Evolutionary conservation across 2,113 vertebrate genomes (phyloP).

Genomic region (Cyprinus carpio): DNA sequence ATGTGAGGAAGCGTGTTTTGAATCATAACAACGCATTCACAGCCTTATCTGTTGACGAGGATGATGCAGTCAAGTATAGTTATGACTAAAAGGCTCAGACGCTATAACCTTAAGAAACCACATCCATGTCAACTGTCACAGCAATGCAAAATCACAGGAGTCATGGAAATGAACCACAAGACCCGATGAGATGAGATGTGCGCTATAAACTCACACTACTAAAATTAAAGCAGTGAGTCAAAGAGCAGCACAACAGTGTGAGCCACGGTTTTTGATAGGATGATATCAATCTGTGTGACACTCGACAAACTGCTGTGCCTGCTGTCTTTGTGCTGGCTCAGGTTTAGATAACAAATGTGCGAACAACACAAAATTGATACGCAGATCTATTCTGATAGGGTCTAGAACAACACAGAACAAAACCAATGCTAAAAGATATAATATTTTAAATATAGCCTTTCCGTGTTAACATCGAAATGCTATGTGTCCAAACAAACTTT

Average conservation of each 20-base stretch:
- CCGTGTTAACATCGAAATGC: not conserved
- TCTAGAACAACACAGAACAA: not conserved
- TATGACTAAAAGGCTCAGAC: conserved; percentile 8
- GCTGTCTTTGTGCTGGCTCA: not conserved
- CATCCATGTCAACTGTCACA: not conserved
- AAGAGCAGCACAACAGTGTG: not conserved
- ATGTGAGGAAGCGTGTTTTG: not conserved
- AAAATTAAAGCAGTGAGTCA: not conserved
- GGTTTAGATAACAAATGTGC: not conserved
- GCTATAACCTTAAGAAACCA: conserved; percentile 5
- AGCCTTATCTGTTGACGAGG: not conserved
- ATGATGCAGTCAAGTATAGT: not conserved
- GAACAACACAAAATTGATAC: not conserved
- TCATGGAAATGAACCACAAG: conserved; percentile 2
- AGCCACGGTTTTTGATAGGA: not conserved
- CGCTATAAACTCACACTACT: not conserved
- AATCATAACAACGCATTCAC: conserved; percentile 12
- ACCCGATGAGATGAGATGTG: not conserved
- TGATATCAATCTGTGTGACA: not conserved
- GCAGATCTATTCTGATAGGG: not conserved
- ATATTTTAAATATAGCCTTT: not conserved
- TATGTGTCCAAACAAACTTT: not conserved
- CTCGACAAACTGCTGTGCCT: not conserved
- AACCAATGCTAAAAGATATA: not conserved
- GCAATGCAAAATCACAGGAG: not conserved